Base-by-base conservation (phyloP, 2,113 vertebrate genomes). In the Gambusia affinis region DNA sequence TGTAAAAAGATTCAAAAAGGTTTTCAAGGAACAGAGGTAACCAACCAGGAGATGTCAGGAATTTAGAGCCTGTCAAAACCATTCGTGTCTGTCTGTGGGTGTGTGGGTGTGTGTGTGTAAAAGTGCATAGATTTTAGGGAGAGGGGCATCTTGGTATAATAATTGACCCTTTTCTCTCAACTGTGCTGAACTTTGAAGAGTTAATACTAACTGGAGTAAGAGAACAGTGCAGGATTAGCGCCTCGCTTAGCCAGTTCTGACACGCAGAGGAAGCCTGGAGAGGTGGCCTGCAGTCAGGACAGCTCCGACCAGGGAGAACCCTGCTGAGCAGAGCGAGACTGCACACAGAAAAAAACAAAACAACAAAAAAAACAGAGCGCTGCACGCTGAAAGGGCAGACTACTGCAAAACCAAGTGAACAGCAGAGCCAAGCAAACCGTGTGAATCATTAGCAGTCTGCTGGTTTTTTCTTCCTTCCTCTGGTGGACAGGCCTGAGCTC, bases 161-260 rank as follows among this genome's bases (percentile, higher is more conserved):
- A 67, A 85, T 81, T 69, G 80, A 82, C 79, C 76, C 70, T 27
- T 54, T 57, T 37, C 60, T 22, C 75, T 67, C 73, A 5, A 28
- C 75, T 68, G 70, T 61, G 61, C 69, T 24, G 66, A 83, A 84
- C 78, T 76, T 79, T 80, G 60, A 65, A 88, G 79, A 64, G 8
- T 28, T 86, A 74, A 67, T 54, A 35, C 73, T 78, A 80, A 87
- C 82, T 73, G 79, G 61, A 73, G 75, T 65, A 75, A 65, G 70
- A 73, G 73, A 84, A 84, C 72, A 78, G 71, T 22, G 83, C 67
- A 65, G 79, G 86, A 89, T 88, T 88, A 85, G 71, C 85, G 77
- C 74, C 85, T 83, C 70, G 84, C 72, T 74, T 81, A 80, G 74
- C 80, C 79, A 64, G 72, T 30, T 47, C 44, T 54, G 67, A 29